Evolutionary conservation across 92 coral and sea anemone genomes (phyloP).

Genomic region (Phenganax subtilis): DNA sequence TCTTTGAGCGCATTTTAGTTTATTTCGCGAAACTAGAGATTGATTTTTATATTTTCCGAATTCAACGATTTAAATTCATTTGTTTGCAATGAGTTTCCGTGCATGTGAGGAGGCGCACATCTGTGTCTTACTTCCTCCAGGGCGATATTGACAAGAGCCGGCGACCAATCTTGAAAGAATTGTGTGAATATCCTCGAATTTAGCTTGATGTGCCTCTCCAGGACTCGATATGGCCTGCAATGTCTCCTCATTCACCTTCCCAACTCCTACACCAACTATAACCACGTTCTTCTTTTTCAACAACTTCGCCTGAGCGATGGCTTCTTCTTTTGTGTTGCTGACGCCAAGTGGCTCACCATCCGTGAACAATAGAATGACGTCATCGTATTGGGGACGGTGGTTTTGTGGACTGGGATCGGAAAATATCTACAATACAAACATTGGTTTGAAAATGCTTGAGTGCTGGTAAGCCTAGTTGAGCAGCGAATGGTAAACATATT

Average conservation of each 20-base stretch:
- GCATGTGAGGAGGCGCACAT: background rate
- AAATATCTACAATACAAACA: background rate
- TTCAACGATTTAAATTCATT: too few relatives aligned
- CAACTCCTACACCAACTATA: constrained; percentile 11
- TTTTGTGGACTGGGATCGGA: background rate
- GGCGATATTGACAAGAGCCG: background rate
- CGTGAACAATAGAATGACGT: constrained; percentile 8
- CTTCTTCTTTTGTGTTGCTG: background rate
- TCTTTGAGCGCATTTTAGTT: too few relatives aligned
- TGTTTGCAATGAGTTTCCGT: too few relatives aligned
- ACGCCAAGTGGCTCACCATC: constrained; percentile 9
- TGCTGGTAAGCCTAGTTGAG: too few relatives aligned
- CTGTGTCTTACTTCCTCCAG: constrained; percentile 1
- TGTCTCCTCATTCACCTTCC: background rate
- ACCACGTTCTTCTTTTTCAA: background rate
- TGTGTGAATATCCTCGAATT: background rate
- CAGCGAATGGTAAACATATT: too few relatives aligned
- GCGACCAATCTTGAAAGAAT: background rate
- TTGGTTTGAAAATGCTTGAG: background rate
- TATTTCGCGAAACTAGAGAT: too few relatives aligned
- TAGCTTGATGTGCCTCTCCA: background rate
- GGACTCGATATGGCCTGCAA: background rate
- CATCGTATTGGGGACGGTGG: background rate
- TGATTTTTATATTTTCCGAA: too few relatives aligned
- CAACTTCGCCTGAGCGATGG: background rate